Percentiles rank a stretch among this genome's conserved stretches.
These are phyloP conservation scores for Pomatostomus ruficeps DNA, from an alignment of 2,113 vertebrate genomes.

Conservation along the genomic window DNA sequence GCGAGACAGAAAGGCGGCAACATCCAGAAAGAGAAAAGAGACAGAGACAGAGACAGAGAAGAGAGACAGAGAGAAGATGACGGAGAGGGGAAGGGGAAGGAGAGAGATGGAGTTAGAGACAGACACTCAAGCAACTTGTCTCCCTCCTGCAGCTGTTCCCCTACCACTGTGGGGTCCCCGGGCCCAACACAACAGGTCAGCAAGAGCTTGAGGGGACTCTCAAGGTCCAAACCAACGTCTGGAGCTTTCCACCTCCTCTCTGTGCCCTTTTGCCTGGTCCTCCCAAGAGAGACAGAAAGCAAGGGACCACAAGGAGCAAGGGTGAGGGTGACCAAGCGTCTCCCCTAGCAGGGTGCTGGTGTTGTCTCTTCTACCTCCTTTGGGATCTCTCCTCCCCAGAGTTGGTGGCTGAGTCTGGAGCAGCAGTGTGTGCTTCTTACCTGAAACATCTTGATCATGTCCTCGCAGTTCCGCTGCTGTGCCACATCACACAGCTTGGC, in stretches of 20 bases:
- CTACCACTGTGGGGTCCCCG: neutral
- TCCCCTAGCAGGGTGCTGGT: neutral
- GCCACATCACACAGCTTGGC: slow-evolving; percentile 94
- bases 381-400: neutral
- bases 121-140: slow-evolving; percentile 3
- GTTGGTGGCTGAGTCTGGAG: neutral
- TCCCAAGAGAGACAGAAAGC: neutral
- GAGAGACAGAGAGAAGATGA: slow-evolving; percentile 67
- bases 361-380: neutral
- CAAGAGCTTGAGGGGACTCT: neutral
- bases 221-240: neutral
- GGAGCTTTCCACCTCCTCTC: slow-evolving; percentile 7
- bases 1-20: slow-evolving; percentile 41
- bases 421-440: slow-evolving; percentile 52
- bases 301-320: neutral
- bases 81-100: slow-evolving; percentile 63
- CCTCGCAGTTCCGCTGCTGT: slow-evolving; percentile 96
- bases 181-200: neutral
- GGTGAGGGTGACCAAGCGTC: neutral
- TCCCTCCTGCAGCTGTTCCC: slow-evolving; percentile 53
- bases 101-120: slow-evolving; percentile 72
- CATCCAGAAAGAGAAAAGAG: slow-evolving; percentile 56
- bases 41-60: slow-evolving; percentile 55
- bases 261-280: neutral
- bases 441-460: slow-evolving; percentile 96